phyloP scores from a whole-genome alignment of 2,888 invertebrate species.

The Molorchus minor region DNA sequence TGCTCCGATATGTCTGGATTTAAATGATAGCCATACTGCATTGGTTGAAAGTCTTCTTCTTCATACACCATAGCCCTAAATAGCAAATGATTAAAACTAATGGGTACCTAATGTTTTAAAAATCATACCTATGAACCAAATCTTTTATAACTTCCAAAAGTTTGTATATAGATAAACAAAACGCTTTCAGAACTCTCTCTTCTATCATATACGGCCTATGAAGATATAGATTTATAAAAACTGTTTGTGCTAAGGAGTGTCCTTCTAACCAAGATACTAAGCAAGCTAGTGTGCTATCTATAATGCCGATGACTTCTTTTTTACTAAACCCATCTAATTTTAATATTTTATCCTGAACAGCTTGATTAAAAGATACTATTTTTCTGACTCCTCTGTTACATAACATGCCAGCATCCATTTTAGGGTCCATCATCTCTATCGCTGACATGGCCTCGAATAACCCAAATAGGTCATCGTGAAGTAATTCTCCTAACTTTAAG shows the following conservation, averaged over 20 bases:
- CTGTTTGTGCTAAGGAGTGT: slow-evolving; percentile 94
- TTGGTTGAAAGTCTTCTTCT: slow-evolving; percentile 96
- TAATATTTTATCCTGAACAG: slow-evolving; percentile 80
- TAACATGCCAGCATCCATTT: slow-evolving; percentile 99
- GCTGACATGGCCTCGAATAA: slow-evolving; percentile 99
- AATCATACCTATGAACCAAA: slow-evolving; percentile 83
- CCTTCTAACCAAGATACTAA: slow-evolving; percentile 98
- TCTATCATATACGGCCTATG: slow-evolving; percentile 88
- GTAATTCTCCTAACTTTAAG: slow-evolving; percentile 86
- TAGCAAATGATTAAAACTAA: slow-evolving; percentile 17
- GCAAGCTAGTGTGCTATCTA: slow-evolving; percentile 93
- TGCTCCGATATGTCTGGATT: slow-evolving; percentile 84
- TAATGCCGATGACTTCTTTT: slow-evolving; percentile 88
- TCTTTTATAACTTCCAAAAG: slow-evolving; percentile 89
- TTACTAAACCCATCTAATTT: slow-evolving; percentile 80
- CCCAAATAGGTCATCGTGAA: slow-evolving; percentile 91
- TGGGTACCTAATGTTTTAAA: neutral
- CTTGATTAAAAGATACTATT: slow-evolving; percentile 87
- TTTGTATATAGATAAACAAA: slow-evolving; percentile 88
- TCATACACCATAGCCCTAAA: slow-evolving; percentile 85
- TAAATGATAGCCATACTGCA: slow-evolving; percentile 88
- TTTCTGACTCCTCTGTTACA: slow-evolving; percentile 89
- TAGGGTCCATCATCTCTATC: slow-evolving; percentile 99
- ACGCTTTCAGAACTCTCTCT: slow-evolving; percentile 84
- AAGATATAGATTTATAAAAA: slow-evolving; percentile 94